phyloP scores from a whole-genome alignment of 2,888 invertebrate genomes.

The Kryphioiulus occultus region DNA sequence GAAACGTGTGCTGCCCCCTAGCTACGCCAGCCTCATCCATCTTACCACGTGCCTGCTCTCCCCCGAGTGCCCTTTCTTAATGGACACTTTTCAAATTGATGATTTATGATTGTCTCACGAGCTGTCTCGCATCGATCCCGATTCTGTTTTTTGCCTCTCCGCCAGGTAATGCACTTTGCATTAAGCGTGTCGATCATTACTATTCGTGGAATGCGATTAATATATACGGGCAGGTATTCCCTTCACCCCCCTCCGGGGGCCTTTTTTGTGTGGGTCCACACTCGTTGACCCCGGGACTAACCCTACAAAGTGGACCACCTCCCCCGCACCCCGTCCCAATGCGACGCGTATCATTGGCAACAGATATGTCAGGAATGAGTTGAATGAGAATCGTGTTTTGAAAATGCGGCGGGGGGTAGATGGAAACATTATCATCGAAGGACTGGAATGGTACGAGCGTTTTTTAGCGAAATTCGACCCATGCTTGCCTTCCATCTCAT shows the following conservation, averaged over 20 bases:
- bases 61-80: constrained; percentile 36
- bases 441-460: neutral
- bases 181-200: constrained; percentile 35
- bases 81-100: constrained; percentile 40
- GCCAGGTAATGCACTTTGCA: constrained; percentile 28
- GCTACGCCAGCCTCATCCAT: constrained; percentile 29
- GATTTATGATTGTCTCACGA: constrained; percentile 35
- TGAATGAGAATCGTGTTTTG: constrained; percentile 40
- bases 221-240: neutral
- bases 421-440: constrained; percentile 29
- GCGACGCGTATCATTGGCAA: constrained; percentile 36
- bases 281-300: constrained; percentile 15
- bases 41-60: constrained; percentile 30
- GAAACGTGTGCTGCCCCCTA: constrained; percentile 39
- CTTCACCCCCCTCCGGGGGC: neutral
- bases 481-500: constrained; percentile 39
- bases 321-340: constrained; percentile 7
- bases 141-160: constrained; percentile 10
- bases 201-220: constrained; percentile 32
- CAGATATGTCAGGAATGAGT: constrained; percentile 40
- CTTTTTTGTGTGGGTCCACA: constrained; percentile 38
- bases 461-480: constrained; percentile 32
- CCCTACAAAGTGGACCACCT: constrained; percentile 36
- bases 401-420: constrained; percentile 36
- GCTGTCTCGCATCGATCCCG: constrained; percentile 31